Evolutionary conservation across 1,140 invertebrate species (phyloP).

Genomic region (Euura saliciscinereae): DNA sequence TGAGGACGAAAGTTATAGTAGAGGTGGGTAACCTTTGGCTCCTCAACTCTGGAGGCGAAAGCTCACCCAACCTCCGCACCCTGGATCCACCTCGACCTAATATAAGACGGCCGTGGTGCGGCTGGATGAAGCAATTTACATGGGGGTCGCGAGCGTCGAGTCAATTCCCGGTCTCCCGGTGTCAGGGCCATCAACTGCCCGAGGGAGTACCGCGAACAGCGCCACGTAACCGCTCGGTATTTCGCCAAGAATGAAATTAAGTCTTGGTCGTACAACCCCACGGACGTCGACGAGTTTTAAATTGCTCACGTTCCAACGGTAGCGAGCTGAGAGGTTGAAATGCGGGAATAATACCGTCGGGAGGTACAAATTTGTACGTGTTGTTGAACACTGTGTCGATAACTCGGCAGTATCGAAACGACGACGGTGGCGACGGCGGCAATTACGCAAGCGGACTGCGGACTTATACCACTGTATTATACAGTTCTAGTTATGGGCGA

Average conservation of each 20-base stretch:
- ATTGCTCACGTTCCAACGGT: neutral
- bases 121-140: constrained; percentile 47
- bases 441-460: neutral
- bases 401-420: neutral
- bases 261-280: neutral
- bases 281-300: neutral
- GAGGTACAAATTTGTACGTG: no score
- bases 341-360: no score
- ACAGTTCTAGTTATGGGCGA: no score
- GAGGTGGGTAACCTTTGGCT: constrained; percentile 16
- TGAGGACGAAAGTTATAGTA: constrained; percentile 30
- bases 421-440: neutral
- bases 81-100: constrained; percentile 35
- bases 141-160: constrained; percentile 30
- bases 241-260: constrained; percentile 1
- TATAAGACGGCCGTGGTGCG: constrained; percentile 24
- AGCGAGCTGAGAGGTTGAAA: no score
- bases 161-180: neutral
- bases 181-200: constrained; percentile 1
- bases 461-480: no score
- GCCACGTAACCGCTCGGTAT: constrained; percentile 2
- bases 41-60: neutral
- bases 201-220: neutral
- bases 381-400: no score
- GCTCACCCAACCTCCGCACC: neutral